Evolutionary conservation across 2,888 invertebrate species (phyloP).

Genomic region (Lasius platythorax): DNA sequence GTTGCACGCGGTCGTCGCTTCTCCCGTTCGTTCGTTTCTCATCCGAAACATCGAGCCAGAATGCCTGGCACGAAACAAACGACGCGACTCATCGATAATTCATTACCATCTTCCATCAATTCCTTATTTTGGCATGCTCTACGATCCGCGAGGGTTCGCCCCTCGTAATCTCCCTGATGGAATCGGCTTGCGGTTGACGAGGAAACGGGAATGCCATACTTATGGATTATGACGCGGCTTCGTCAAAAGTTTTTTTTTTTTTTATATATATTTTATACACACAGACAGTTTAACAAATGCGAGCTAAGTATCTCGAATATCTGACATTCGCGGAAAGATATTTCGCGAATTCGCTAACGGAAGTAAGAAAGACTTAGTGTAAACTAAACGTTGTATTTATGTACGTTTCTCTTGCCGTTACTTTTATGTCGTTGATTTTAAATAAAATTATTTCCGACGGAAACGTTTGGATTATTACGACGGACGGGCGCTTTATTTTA

Average conservation of each 20-base stretch:
- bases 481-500: conserved; percentile 7
- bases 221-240: conserved; percentile 25
- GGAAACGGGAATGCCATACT: conserved; percentile 10
- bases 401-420: neutral
- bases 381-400: neutral
- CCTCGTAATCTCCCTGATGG: conserved; percentile 60
- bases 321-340: neutral
- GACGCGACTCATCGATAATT: conserved; percentile 67
- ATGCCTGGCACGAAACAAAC: conserved; percentile 40
- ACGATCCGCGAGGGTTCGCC: conserved; percentile 46
- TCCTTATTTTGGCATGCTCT: conserved; percentile 54
- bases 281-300: neutral
- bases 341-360: neutral
- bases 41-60: conserved; percentile 18
- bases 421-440: neutral
- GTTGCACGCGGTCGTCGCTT: neutral
- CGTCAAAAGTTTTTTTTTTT: neutral
- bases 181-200: conserved; percentile 54
- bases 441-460: neutral
- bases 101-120: conserved; percentile 61
- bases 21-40: conserved; percentile 38
- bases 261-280: neutral
- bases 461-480: neutral
- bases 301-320: neutral
- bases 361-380: conserved; percentile 8